Evolutionary conservation across 37 sponge, comb jelly and placozoan species (phyloP).

Genomic region (Tethya wilhelma): DNA sequence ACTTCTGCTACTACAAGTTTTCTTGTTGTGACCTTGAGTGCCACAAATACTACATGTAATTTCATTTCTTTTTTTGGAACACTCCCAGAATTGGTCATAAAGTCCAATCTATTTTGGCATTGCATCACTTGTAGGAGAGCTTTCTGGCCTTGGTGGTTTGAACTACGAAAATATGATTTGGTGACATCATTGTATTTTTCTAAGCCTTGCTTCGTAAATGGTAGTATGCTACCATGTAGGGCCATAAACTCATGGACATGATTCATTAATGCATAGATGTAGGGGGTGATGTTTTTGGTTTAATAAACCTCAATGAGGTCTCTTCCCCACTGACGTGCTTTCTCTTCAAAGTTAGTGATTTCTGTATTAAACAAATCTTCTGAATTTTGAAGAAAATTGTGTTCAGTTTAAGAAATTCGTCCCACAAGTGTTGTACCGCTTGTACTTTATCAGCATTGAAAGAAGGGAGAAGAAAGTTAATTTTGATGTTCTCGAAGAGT

Average conservation of each 20-base stretch:
- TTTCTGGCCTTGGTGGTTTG: neutral
- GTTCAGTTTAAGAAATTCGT: neutral
- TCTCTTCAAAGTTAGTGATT: neutral
- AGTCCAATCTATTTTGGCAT: slow-evolving; percentile 10
- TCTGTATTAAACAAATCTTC: neutral
- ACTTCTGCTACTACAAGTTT: slow-evolving; percentile 15
- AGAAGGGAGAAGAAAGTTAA: neutral
- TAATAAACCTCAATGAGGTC: neutral
- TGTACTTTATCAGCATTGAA: neutral
- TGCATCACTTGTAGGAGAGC: slow-evolving; percentile 23
- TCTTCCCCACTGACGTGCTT: neutral
- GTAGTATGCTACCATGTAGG: slow-evolving; percentile 1
- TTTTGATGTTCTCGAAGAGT: neutral
- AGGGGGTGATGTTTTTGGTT: neutral
- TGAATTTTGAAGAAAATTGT: neutral
- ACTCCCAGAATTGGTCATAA: neutral
- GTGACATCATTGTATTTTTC: slow-evolving; percentile 5
- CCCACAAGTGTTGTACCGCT: slow-evolving; percentile 4
- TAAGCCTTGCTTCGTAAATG: slow-evolving; percentile 10
- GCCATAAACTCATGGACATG: slow-evolving; percentile 8
- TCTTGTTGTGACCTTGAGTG: neutral
- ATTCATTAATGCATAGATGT: neutral
- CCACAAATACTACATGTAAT: slow-evolving; percentile 23
- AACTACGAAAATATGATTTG: neutral
- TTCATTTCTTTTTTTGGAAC: neutral